phyloP scores from a whole-genome alignment of 2,113 vertebrate species.

The Stegastes partitus region DNA sequence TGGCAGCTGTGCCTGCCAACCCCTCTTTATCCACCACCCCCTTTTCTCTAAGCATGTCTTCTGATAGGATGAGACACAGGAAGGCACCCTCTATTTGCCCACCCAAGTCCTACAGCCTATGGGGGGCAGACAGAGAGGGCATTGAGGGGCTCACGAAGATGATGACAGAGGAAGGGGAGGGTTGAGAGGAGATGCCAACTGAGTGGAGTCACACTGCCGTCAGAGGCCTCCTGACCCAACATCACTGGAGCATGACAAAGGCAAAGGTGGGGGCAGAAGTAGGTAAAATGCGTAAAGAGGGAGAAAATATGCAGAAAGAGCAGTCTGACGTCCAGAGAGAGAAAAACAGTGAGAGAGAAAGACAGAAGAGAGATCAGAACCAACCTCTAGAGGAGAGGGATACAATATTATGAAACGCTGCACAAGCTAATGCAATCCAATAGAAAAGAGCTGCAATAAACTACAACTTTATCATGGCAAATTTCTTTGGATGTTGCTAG shows the following conservation, averaged over 20 bases:
- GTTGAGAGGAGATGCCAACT: conserved; percentile 74
- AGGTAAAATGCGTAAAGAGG: background rate
- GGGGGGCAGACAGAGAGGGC: conserved; percentile 77
- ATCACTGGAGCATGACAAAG: conserved; percentile 43
- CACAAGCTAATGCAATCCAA: too few relatives aligned
- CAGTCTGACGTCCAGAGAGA: background rate
- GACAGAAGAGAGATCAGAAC: background rate
- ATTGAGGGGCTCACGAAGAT: conserved; percentile 75
- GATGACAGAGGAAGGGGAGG: conserved; percentile 46
- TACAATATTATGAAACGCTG: too few relatives aligned
- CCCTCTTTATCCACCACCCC: conserved; percentile 43
- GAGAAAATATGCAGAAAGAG: background rate
- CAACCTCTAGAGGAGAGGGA: too few relatives aligned
- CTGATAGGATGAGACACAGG: conserved; percentile 75
- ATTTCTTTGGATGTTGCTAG: too few relatives aligned
- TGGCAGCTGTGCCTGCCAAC: conserved; percentile 72
- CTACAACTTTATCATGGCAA: too few relatives aligned
- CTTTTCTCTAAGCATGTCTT: conserved; percentile 44
- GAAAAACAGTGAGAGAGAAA: background rate
- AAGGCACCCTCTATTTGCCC: conserved; percentile 61
- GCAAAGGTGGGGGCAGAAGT: conserved; percentile 30
- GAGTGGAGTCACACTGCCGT: conserved; percentile 77
- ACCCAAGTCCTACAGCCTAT: conserved; percentile 53
- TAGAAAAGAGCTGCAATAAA: too few relatives aligned
- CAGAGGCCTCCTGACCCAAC: conserved; percentile 63